Percentiles rank a stretch among this genome's conserved stretches.
phyloP scores from a whole-genome alignment of 1,140 invertebrate species.

The Hylaeus anthracinus region DNA sequence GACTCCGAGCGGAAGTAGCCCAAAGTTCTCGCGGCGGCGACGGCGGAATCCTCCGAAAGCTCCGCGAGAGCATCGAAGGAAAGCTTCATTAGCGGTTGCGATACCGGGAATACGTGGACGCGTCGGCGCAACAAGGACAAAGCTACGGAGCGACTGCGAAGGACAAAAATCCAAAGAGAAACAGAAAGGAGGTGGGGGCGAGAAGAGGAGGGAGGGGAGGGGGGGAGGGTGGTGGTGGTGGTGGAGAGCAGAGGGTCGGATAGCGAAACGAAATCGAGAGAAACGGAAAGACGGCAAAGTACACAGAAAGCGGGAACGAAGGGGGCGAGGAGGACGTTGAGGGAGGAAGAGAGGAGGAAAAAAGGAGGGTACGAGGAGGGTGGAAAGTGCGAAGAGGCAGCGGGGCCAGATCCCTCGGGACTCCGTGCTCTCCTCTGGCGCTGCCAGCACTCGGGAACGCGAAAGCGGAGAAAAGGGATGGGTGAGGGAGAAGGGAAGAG shows the following conservation, averaged over 20 bases:
- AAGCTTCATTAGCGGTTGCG: conserved; percentile 59
- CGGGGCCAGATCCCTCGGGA: conserved; percentile 76
- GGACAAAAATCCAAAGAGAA: conserved; percentile 8
- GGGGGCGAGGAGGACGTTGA: conserved; percentile 4
- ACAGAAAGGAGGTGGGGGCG: background rate
- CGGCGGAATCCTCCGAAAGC: conserved; percentile 29
- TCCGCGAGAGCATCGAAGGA: background rate
- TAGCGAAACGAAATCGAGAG: conserved; percentile 20
- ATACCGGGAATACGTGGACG: conserved; percentile 66
- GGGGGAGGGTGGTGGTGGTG: too few relatives aligned
- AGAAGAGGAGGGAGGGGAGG: too few relatives aligned
- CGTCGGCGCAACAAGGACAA: conserved; percentile 20
- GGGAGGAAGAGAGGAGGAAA: conserved; percentile 18
- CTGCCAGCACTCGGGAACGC: conserved; percentile 73
- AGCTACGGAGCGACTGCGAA: background rate
- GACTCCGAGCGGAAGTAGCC: background rate
- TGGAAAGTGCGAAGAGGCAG: conserved; percentile 66
- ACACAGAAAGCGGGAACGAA: background rate
- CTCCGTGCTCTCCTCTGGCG: conserved; percentile 74
- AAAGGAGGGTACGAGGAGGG: conserved; percentile 2
- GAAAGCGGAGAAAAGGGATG: conserved; percentile 46
- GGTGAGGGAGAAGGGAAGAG: conserved; percentile 33
- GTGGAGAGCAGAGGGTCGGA: background rate
- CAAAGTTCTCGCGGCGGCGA: background rate
- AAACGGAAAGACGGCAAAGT: conserved; percentile 41